Evolutionary conservation across 2,888 invertebrate genomes (phyloP).

Genomic region (Andrena haemorrhoa): DNA sequence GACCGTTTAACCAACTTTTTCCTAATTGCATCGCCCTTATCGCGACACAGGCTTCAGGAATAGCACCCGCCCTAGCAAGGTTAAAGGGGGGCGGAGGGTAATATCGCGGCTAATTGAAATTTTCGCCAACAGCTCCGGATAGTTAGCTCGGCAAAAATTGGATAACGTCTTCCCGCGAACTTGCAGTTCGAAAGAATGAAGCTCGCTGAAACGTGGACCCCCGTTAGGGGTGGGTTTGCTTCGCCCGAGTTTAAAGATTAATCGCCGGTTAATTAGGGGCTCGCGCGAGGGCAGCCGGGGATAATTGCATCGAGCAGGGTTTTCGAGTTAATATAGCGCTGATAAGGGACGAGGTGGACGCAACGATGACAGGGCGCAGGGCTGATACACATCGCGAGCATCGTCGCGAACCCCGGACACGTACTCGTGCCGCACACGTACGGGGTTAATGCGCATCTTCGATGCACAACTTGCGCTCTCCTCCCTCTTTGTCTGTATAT

Average conservation of each 20-base stretch:
- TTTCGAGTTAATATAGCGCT: constrained; percentile 34
- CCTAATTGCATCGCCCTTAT: constrained; percentile 43
- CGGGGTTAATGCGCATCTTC: constrained; percentile 42
- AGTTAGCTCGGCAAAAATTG: constrained; percentile 38
- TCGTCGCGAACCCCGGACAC: constrained; percentile 62
- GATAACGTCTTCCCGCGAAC: constrained; percentile 26
- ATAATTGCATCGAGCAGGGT: constrained; percentile 32
- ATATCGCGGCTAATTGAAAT: constrained; percentile 43
- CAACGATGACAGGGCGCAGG: constrained; percentile 53
- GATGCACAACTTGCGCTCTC: constrained; percentile 25
- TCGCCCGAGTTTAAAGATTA: not conserved
- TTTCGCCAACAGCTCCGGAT: constrained; percentile 23
- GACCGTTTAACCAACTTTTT: constrained; percentile 23
- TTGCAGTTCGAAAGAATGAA: not conserved
- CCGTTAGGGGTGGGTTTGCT: not conserved
- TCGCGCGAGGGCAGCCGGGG: not conserved
- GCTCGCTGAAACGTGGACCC: not conserved
- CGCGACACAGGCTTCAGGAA: constrained; percentile 7
- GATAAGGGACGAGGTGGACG: constrained; percentile 35
- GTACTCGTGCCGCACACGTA: constrained; percentile 18
- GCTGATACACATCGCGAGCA: constrained; percentile 61
- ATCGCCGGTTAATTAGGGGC: constrained; percentile 38
- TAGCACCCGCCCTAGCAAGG: not conserved
- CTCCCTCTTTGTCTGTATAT: not conserved
- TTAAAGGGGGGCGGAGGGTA: not conserved